These are phyloP conservation scores for Coendou prehensilis DNA, from an alignment of 2,797 vertebrate genomes.

Conservation along the genomic window DNA sequence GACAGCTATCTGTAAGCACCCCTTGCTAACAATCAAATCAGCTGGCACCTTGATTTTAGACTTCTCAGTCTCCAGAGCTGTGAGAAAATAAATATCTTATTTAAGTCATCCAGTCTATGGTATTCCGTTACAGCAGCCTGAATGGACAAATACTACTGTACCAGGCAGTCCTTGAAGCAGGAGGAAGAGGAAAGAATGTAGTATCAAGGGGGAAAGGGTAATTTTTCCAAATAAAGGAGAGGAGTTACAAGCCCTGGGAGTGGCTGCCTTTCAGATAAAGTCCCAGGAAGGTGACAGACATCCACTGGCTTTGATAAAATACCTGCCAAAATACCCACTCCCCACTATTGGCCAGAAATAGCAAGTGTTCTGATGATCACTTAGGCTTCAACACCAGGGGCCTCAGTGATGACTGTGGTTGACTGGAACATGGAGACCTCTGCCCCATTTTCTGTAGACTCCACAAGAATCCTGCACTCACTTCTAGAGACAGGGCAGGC, in stretches of 20 bases:
- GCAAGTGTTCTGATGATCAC: accelerated
- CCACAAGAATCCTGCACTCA: background rate
- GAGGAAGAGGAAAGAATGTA: background rate
- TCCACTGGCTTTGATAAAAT: background rate
- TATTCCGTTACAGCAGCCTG: background rate
- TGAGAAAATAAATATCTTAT: background rate
- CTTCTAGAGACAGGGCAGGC: background rate
- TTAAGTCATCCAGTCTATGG: background rate
- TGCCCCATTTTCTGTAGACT: background rate
- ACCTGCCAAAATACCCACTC: background rate
- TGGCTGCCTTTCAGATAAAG: background rate
- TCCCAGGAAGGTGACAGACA: background rate
- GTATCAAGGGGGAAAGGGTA: background rate
- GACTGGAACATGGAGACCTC: background rate
- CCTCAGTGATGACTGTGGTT: background rate
- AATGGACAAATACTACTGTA: background rate
- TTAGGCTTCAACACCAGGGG: background rate
- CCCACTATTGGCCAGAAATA: background rate
- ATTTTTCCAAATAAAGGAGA: background rate
- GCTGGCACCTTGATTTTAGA: background rate
- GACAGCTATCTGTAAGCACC: background rate
- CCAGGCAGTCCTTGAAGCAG: background rate
- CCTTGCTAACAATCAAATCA: background rate
- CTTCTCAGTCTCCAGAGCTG: background rate
- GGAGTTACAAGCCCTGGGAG: background rate